phyloP scores from a whole-genome alignment of 2,113 vertebrate genomes.

The Muntiacus reevesi region DNA sequence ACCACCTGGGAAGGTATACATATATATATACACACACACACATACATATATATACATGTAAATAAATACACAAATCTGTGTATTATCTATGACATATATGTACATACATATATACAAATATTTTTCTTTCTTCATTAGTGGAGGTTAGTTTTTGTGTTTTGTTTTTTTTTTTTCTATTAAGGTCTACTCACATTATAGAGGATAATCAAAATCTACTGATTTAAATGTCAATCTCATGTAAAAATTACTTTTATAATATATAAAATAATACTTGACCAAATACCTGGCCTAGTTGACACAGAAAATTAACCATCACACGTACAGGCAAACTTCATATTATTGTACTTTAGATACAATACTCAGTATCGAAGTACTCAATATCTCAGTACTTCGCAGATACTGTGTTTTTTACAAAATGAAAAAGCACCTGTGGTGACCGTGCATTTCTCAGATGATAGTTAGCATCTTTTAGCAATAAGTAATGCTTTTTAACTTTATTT shows the following conservation, averaged over 20 bases:
- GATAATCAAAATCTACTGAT: background rate
- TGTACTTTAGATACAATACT: background rate
- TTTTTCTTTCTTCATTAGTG: background rate
- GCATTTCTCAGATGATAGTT: background rate
- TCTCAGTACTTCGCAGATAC: background rate
- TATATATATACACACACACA: fast-evolving
- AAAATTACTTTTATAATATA: background rate
- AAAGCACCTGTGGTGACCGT: background rate
- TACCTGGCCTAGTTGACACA: background rate
- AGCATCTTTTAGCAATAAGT: background rate
- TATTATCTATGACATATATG: background rate
- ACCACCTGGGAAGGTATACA: background rate
- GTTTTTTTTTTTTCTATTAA: background rate
- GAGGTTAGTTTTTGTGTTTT: background rate
- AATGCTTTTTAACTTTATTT: background rate
- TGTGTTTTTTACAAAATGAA: background rate
- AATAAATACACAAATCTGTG: background rate
- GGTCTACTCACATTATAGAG: background rate
- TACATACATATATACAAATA: background rate
- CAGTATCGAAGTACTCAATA: too few species aligned
- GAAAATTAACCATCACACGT: background rate
- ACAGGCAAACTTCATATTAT: background rate
- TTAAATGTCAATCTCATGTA: background rate
- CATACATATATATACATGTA: background rate
- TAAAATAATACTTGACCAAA: background rate